Evolutionary conservation across 2,113 vertebrate species (phyloP).

Genomic region (human): GRCh38 chr4:144213001-144213500

Average conservation of each 20-base stretch:
- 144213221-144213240: conserved; percentile 61
- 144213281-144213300: conserved; percentile 35
- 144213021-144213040: conserved; percentile 37
- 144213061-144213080: conserved; percentile 58
- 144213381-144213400: conserved; percentile 71
- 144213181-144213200: conserved; percentile 58
- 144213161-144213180: conserved; percentile 66
- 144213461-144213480: conserved; percentile 78
- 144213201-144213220: conserved; percentile 60
- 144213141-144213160: conserved; percentile 74
- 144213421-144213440: conserved; percentile 70
- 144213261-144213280: conserved; percentile 1
- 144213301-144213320: conserved; percentile 33
- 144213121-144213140: conserved; percentile 74
- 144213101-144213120: conserved; percentile 70
- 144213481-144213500: conserved; percentile 73
- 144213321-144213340: conserved; percentile 8
- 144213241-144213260: conserved; percentile 67
- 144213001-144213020: neutral
- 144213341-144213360: conserved; percentile 51
- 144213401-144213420: conserved; percentile 76
- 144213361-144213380: conserved; percentile 58
- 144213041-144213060: conserved; percentile 49
- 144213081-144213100: conserved; percentile 57
- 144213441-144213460: conserved; percentile 72